Evolutionary conservation across 2,113 vertebrate species (phyloP).

Genomic region (Ochotona princeps): DNA sequence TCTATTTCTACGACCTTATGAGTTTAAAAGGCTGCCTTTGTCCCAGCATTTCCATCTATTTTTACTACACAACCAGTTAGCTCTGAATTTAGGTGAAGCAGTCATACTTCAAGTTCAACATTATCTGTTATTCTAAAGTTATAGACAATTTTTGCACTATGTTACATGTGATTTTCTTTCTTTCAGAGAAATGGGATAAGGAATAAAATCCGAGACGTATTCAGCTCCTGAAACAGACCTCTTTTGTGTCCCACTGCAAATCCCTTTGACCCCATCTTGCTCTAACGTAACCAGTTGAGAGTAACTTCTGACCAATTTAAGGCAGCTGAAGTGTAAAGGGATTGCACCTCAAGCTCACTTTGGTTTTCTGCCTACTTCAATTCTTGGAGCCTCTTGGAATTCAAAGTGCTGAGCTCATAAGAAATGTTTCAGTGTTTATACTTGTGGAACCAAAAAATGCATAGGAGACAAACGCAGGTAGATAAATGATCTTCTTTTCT

Average conservation of each 20-base stretch:
- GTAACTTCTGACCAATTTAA: not conserved
- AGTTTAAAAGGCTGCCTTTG: not conserved
- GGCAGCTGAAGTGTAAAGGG: not conserved
- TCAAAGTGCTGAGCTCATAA: not conserved
- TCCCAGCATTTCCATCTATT: conserved; percentile 1
- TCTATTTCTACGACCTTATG: not conserved
- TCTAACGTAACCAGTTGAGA: not conserved
- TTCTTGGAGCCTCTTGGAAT: not conserved
- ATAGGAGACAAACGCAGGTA: not conserved
- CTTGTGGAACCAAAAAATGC: not conserved
- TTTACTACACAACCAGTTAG: not conserved
- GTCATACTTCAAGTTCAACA: not conserved
- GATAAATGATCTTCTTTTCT: not conserved
- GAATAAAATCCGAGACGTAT: not conserved
- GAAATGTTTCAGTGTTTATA: not conserved
- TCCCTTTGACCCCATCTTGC: not conserved
- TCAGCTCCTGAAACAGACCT: not conserved
- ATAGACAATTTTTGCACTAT: not conserved
- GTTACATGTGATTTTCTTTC: not conserved
- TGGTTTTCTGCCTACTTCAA: not conserved
- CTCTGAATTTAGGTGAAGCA: conserved; percentile 21
- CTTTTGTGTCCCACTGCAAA: not conserved
- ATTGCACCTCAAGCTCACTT: not conserved
- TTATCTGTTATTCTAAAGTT: not conserved
- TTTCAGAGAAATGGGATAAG: not conserved